Conservation (phyloP, 2,888 invertebrate genomes). For the Lithophane ornitopus region DNA sequence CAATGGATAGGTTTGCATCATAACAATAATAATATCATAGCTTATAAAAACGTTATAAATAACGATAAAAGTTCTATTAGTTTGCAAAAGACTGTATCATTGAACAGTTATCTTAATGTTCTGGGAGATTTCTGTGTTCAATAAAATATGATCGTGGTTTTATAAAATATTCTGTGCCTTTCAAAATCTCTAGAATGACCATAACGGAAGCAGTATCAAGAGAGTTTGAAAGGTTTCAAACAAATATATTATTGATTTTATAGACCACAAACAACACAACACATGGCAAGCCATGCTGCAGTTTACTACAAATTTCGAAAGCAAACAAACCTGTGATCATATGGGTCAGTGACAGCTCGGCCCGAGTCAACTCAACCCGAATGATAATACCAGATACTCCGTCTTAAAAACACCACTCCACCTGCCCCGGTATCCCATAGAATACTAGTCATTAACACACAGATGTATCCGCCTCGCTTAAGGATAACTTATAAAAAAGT, state of each 20-base stretch:
- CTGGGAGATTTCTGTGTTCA: not conserved
- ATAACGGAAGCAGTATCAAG: not conserved
- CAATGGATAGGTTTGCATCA: not conserved
- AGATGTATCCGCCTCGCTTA: slow-evolving; percentile 32
- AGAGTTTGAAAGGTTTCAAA: not conserved
- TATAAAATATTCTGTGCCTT: not conserved
- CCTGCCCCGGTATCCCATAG: slow-evolving; percentile 49
- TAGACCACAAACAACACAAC: not conserved
- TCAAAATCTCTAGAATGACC: not conserved
- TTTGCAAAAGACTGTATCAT: not conserved
- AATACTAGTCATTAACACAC: slow-evolving; percentile 44
- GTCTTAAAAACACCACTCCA: slow-evolving; percentile 21
- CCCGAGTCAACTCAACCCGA: too few relatives aligned
- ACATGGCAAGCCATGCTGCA: not conserved
- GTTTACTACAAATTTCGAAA: not conserved
- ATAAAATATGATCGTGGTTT: not conserved
- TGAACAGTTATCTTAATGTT: too few relatives aligned
- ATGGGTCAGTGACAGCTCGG: too few relatives aligned
- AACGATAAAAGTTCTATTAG: too few relatives aligned
- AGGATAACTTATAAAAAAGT: not conserved
- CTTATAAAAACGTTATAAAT: not conserved
- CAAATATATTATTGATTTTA: not conserved
- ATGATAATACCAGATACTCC: too few relatives aligned
- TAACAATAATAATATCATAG: not conserved
- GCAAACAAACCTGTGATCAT: slow-evolving; percentile 16